Evolutionary conservation across 2,113 vertebrate species (phyloP), one percentile per base, ranked within the genome.

Genomic region (Himantopus leucocephalus): DNA sequence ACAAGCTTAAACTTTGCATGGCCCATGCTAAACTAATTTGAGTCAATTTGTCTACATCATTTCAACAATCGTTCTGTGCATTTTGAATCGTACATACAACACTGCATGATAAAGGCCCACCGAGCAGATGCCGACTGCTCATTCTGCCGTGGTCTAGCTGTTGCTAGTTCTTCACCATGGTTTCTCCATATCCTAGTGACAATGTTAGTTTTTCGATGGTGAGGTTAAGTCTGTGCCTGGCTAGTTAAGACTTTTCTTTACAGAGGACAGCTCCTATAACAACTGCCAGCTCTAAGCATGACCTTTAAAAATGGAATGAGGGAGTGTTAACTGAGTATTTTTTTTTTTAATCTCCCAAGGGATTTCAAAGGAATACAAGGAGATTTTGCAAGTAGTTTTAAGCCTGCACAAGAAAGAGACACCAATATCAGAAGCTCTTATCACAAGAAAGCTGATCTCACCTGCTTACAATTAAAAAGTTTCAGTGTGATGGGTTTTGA

Each of bases 11-110:
- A 98, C 98, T 98, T 98, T 98, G 97, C 98, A 91, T 96, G 98
- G 97, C 97, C 97, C 97, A 86, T 97, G 97, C 98, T 98, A 98
- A 98, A 98, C 98, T 98, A 98, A 98, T 98, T 98, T 98, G 98
- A 98, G 98, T 98, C 98, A 98, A 98, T 99, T 99, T 98, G 98
- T 99, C 98, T 98, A 98, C 98, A 98, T 98, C 98, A 97, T 95
- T 98, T 93, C 97, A 98, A 98, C 98, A 98, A 98, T 98, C 96
- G 76, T 97, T 56, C 96, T 85, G 94, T 96, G 96, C 97, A 68
- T 97, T 97, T 96, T 96, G 98, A 98, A 88, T 96, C 96, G 94
- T 94, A 88, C 96, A 96, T 95, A 98, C 98, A 98, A 97, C 96
- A 47, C 96, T 70, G 84, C 97, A 94, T 89, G 97, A 98, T 98